Base-by-base conservation (phyloP, 2,888 invertebrate species). In the Machimus rusticus region DNA sequence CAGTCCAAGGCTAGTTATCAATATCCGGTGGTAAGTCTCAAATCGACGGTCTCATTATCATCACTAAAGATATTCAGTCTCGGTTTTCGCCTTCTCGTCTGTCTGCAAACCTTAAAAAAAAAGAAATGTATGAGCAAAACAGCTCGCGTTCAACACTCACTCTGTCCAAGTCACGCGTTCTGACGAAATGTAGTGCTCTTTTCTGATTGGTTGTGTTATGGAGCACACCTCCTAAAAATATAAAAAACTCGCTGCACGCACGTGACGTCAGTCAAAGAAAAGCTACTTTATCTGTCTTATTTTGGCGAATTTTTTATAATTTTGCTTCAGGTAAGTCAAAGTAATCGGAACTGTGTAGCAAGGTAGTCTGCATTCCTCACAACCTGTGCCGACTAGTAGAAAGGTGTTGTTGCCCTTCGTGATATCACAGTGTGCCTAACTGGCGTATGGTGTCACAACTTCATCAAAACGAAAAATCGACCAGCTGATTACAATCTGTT, bases 161-260 rank as follows among this genome's bases (percentile, higher is more conserved):
- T 43, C 23, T n/a, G 19, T 19, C 14, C 79, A 28, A 74, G 46
- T 85, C 87, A 88, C 85, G 78, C 77, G 87, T 46, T 79, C 76
- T 86, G 78, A 84, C 84, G 82, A 23, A 78, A 79, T 51, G 34
- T n/a, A 14, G 74, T 55, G 74, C 16, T 79, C n/a, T 19, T 4
- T 31, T 12, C 37, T 87, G 37, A 88, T 88, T 88, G 88, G 88
- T 39, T 55, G 39, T 1, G 14, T 55, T 34, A n/a, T 5, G 46
- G 78, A 88, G 66, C 88, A 88, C 88, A 88, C 88, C 88, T 87
- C 87, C 86, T 82, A 87, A 87, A 84, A 34, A 31, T 74, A 84
- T 28, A 84, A 39, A 82, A 66, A 84, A 84, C 23, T 55, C 14
- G 16, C 9, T 79, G 23, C 79, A 79, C 31, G 46, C 14, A 79